Percentiles rank a stretch among this genome's conserved stretches.
Conservation (phyloP, 92 coral and sea anemone species). For the Palythoa grandiflora region DNA sequence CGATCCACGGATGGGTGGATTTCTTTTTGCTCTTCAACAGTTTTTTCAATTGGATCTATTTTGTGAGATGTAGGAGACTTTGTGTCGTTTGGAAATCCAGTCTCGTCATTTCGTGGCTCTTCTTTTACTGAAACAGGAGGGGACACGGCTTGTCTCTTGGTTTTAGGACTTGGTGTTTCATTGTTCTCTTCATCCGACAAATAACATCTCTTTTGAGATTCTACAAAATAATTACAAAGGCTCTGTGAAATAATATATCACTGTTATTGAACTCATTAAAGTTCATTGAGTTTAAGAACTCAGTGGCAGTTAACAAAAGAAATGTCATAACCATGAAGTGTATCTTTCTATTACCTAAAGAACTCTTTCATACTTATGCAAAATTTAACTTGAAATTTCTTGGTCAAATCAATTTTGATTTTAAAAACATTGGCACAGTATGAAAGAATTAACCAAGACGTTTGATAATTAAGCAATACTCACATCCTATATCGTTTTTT, state of each 20-base stretch:
- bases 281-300: neutral
- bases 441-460: too few relatives aligned
- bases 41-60: neutral
- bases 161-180: slow-evolving; percentile 68
- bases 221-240: slow-evolving; percentile 33
- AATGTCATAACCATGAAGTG: neutral
- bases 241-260: neutral
- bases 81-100: slow-evolving; percentile 25
- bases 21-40: neutral
- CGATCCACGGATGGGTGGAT: slow-evolving; percentile 16
- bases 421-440: too few relatives aligned
- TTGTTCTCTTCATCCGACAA: slow-evolving; percentile 64
- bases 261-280: neutral
- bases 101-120: slow-evolving; percentile 42
- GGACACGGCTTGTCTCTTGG: slow-evolving; percentile 71
- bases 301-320: too few relatives aligned
- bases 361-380: too few relatives aligned
- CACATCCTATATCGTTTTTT: too few relatives aligned
- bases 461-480: too few relatives aligned
- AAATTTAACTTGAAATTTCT: too few relatives aligned
- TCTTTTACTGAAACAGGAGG: slow-evolving; percentile 76
- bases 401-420: too few relatives aligned
- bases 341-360: neutral
- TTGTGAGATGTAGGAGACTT: slow-evolving; percentile 26
- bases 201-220: slow-evolving; percentile 68